phyloP scores from a whole-genome alignment of 2,888 invertebrate genomes.

The Troides oblongomaculatus region DNA sequence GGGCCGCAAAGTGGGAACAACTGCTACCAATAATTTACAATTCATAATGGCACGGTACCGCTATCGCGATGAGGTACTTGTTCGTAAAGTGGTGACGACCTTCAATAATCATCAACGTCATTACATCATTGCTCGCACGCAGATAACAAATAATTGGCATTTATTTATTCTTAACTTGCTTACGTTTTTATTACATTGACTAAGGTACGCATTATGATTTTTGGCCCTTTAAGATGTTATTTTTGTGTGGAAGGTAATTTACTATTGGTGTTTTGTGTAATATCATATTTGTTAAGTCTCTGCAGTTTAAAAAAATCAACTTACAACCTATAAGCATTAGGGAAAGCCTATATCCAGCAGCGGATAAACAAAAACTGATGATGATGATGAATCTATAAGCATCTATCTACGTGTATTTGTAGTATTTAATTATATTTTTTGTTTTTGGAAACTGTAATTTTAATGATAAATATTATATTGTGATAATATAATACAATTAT shows the following conservation, averaged over 20 bases:
- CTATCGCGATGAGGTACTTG: slow-evolving; percentile 21
- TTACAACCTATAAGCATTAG: too few species aligned
- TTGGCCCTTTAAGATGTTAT: background rate
- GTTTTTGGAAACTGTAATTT: background rate
- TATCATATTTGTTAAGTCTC: too few species aligned
- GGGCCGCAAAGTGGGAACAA: slow-evolving; percentile 2
- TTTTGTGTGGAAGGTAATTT: background rate
- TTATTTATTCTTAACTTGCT: slow-evolving; percentile 11
- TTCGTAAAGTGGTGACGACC: slow-evolving; percentile 33
- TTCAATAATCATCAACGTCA: slow-evolving; percentile 40
- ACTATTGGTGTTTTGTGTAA: background rate
- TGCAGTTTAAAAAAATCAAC: background rate
- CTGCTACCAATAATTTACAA: slow-evolving; percentile 7
- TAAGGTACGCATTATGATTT: background rate
- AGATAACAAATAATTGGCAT: slow-evolving; percentile 33
- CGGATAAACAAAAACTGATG: too few species aligned
- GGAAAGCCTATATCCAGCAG: too few species aligned
- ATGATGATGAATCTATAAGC: too few species aligned
- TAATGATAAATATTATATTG: too few species aligned
- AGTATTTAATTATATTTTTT: background rate
- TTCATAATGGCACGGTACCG: slow-evolving; percentile 14
- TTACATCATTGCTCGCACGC: slow-evolving; percentile 34
- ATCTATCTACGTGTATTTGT: background rate
- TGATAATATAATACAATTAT: too few species aligned
- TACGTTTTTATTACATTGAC: background rate